Base-by-base conservation (phyloP, 2,113 vertebrate genomes). In the Solea senegalensis region DNA sequence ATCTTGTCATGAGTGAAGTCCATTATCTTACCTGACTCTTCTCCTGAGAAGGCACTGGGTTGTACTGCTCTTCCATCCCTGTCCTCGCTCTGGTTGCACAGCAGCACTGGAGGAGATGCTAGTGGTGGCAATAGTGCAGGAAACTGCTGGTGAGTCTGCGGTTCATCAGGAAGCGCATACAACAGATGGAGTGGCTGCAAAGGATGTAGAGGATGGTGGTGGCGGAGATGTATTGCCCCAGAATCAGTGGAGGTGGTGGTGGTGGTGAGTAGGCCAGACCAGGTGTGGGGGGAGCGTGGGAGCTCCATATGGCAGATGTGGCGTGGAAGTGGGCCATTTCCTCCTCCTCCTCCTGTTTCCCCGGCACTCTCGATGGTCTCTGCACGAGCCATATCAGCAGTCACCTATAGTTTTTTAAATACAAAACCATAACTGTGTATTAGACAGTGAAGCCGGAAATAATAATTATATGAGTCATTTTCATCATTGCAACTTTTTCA, bases 311-410 rank as follows among this genome's bases (percentile, higher is more conserved):
- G 40, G 78, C 89, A 90, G 74, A 45, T 72, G 54, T 72, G 85
- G 26, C 1, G 5, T 9, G 56, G 64, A 5, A 72, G 77, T 55
- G 75, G 70, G 15, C 64, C 76, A 27, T 81, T 88, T 85, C 66
- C 76, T 57, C 78, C 73, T 53, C 64, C 41, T 21, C 16, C 85
- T 49, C 65, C 78, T 3, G 82, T 70, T 28, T 88, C 89, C 45
- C 72, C 88, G 0, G 74, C 73, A 5, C 53, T 88, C 79, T 92
- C 89, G 27, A 88, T 78, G 80, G 86, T 92, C 77, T 93, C 90
- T 60, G 92, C 88, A 14, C 91, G 90, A 78, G 93, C 93, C 93
- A 94, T 94, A 65, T 81, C 84, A 78, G 62, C 45, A 28, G 69
- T 57, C 52, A 43, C 48, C 91, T 93, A 28, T 21, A 45, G 15